A percentile compares a stretch with the other conserved stretches of the same genome.
These are phyloP conservation scores for Calliphora vomitoria DNA, from an alignment of 2,888 invertebrate species.

Conservation along the genomic window DNA sequence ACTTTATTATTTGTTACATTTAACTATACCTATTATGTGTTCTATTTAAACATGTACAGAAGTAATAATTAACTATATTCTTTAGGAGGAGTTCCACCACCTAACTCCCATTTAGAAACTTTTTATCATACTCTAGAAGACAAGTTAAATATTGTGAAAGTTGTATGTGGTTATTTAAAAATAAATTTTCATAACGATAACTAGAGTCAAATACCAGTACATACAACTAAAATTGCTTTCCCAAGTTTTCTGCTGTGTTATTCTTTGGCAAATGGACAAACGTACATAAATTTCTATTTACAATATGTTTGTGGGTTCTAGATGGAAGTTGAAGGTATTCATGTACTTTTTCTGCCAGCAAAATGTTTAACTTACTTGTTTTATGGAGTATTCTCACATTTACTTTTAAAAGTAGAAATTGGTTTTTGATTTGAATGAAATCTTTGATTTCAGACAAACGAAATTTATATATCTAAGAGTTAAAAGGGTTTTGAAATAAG, in stretches of 20 bases:
- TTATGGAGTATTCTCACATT: conserved; percentile 28
- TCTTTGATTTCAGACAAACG: conserved; percentile 50
- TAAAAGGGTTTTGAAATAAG: conserved; percentile 20
- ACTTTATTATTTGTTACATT: conserved; percentile 8
- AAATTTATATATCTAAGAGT: conserved; percentile 27
- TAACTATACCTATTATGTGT: neutral
- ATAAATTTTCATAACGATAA: conserved; percentile 50
- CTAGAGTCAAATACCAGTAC: neutral
- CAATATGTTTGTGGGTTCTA: neutral
- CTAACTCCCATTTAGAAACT: conserved; percentile 7
- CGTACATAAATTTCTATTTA: neutral
- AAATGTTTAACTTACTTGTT: conserved; percentile 30
- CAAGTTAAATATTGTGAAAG: conserved; percentile 37
- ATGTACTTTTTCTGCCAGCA: conserved; percentile 52
- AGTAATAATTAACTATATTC: neutral
- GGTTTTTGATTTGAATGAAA: conserved; percentile 60
- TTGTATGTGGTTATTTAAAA: conserved; percentile 12
- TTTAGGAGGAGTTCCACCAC: neutral
- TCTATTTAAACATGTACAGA: neutral
- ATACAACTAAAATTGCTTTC: conserved; percentile 37
- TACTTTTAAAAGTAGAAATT: conserved; percentile 61
- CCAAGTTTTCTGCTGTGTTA: conserved; percentile 44
- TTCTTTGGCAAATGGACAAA: neutral
- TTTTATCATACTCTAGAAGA: neutral
- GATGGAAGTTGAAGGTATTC: conserved; percentile 9